Base-by-base conservation (phyloP, 2,113 vertebrate species). In the Corynorhinus townsendii region DNA sequence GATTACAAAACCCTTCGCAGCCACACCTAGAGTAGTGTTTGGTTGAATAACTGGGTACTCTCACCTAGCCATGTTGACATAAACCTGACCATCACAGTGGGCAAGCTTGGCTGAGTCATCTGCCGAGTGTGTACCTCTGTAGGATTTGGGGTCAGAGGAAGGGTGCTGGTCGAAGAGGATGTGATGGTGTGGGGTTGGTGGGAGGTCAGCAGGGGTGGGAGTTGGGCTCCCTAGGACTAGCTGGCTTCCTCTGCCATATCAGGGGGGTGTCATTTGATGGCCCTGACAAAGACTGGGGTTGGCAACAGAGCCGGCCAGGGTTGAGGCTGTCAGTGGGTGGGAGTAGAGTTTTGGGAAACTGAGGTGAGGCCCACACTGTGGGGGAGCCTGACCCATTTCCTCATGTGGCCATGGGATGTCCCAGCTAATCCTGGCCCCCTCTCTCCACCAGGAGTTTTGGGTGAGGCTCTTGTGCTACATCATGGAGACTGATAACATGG, bases 401-500 rank as follows among this genome's bases (percentile, higher is more conserved):
- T 56, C 17, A 7, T 3, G 2, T 4, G 68, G 69, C 38, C 5
- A 0, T 2, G 20, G 45, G 59, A 4, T 0, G 6, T 10, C 11
- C 17, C n/a, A 2, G 43, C 72, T 89, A 0, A 62, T 1, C 11
- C 47, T 11, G 1, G 0, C 11, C 6, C 12, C 11, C 5, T 14
- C 2, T 15, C 4, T 1, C 20, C 8, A 11, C 30, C 77, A 97
- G 97, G 96, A 96, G 9, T 97, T 97, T 24, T 97, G 97, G 97
- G 72, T 97, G 54, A 85, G 95, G 38, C 95, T 97, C 14, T 77
- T 96, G 73, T 95, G 93, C 64, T 95, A 96, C 69, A 85, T 97
- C 93, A 91, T 96, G 97, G 97, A 97, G 81, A 97, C 95, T 0
- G 93, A 97, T 15, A 93, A 96, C 92, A 92, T 45, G 0, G 97